Evolutionary conservation across 2,797 vertebrate species (phyloP), one percentile per base, ranked within the genome.

Genomic region (Hemibagrus guttatus): DNA sequence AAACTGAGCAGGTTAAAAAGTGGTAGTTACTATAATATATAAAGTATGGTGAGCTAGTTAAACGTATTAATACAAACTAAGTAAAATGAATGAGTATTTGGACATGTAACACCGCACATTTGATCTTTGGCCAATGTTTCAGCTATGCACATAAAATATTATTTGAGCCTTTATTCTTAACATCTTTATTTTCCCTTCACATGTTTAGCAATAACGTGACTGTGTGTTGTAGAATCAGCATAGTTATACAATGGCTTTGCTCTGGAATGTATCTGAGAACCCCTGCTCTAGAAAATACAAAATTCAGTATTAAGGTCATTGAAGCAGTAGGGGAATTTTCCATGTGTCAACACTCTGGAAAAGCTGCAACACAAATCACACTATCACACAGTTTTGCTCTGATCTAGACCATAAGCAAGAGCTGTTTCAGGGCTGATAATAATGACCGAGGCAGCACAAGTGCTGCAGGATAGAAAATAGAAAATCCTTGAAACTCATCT

Each of bases 301-400:
- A 31, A 39, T 59, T 79, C 13, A 6, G 12, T 19, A 63, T 46
- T 81, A 42, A 17, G 21, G 26, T 26, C 63, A 63, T 19, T n/a
- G 23, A 13, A 49, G 8, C 31, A 23, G 21, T 21, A 12, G 49
- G 58, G 23, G 31, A 59, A 80, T 39, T 23, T 72, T 84, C 46
- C 66, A 52, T 46, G n/a, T 72, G 9, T 58, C n/a, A 71, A 71
- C 35, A 42, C 35, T 69, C 35, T 42, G 8, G 14, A 63, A 85
- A 82, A 11, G 23, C 39, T 6, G 66, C 52, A 86, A 68, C 71
- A 80, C 7, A 84, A 84, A 86, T 54, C 35, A 39, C 35, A 39
- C 35, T 2, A 39, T 80, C 76, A 68, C 28, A 74, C 58, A 68
- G 86, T 26, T 84, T 87, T 80, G 78, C 86, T 81, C 56, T 72